phyloP scores from a whole-genome alignment of 2,888 invertebrate genomes.

The Ochropleura plecta region DNA sequence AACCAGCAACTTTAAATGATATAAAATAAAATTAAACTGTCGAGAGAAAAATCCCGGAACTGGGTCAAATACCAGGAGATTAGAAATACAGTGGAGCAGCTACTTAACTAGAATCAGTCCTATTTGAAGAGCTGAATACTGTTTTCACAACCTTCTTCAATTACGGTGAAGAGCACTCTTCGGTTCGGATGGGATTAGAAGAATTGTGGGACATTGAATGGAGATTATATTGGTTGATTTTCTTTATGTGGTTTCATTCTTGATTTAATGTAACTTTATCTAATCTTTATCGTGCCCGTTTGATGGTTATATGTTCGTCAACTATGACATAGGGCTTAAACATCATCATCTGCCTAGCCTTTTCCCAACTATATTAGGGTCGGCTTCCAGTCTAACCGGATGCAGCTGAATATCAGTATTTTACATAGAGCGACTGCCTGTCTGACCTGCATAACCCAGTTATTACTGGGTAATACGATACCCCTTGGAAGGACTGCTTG shows the following conservation, averaged over 20 bases:
- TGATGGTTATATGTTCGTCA: too few species aligned
- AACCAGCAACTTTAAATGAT: neutral
- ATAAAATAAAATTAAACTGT: conserved; percentile 35
- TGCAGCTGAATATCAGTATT: too few species aligned
- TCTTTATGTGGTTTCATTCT: neutral
- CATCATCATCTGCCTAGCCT: too few species aligned
- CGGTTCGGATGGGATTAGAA: conserved; percentile 7
- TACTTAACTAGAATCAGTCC: conserved; percentile 45
- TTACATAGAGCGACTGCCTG: too few species aligned
- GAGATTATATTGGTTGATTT: neutral
- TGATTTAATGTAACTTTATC: neutral
- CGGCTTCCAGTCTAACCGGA: too few species aligned
- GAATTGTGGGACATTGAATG: conserved; percentile 4
- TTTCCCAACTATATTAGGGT: too few species aligned
- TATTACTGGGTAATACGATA: too few species aligned
- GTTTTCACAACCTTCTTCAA: conserved; percentile 56
- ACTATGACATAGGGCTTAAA: too few species aligned
- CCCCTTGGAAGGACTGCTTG: too few species aligned
- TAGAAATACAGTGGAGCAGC: conserved; percentile 48
- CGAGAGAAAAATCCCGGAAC: conserved; percentile 32
- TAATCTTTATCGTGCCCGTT: too few species aligned
- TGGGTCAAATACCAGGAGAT: conserved; percentile 54
- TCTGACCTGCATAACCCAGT: too few species aligned
- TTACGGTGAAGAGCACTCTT: conserved; percentile 45
- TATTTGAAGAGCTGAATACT: conserved; percentile 56